Evolutionary conservation across 2,113 vertebrate species (phyloP).

Genomic region (Percina caprodes): DNA sequence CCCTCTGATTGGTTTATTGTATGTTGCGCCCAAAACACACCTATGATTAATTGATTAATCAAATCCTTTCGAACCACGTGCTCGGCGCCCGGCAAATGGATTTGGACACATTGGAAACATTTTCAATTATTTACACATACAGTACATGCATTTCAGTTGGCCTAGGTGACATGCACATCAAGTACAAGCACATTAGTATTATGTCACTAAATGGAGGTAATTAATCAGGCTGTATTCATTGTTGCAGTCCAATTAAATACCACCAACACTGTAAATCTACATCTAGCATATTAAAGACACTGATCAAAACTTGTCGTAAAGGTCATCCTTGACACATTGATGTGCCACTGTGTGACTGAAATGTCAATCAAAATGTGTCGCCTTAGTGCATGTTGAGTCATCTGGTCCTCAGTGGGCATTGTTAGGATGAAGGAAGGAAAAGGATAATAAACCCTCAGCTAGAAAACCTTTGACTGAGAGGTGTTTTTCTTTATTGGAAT

Average conservation of each 20-base stretch:
- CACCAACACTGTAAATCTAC: too few species aligned
- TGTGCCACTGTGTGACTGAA: constrained; percentile 3
- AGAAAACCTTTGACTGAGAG: not conserved
- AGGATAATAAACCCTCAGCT: not conserved
- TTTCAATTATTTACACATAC: not conserved
- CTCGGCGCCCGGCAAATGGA: too few species aligned
- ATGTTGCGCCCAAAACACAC: too few species aligned
- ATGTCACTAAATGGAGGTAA: not conserved
- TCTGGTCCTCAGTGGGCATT: not conserved
- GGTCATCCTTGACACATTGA: constrained; percentile 2
- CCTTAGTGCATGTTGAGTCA: constrained; percentile 4
- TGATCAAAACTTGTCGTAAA: not conserved
- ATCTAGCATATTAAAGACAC: not conserved
- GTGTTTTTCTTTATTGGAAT: constrained; percentile 12
- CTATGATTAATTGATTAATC: too few species aligned
- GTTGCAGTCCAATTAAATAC: not conserved
- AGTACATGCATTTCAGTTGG: not conserved
- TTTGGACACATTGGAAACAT: not conserved
- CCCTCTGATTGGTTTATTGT: too few species aligned
- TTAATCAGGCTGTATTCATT: not conserved
- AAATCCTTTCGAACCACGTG: too few species aligned
- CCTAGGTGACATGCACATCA: not conserved
- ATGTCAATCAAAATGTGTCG: constrained; percentile 24
- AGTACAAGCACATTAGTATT: not conserved
- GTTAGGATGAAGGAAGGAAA: not conserved